Evolutionary conservation across 2,888 invertebrate genomes (phyloP).

Genomic region (Diaprepes abbreviatus): DNA sequence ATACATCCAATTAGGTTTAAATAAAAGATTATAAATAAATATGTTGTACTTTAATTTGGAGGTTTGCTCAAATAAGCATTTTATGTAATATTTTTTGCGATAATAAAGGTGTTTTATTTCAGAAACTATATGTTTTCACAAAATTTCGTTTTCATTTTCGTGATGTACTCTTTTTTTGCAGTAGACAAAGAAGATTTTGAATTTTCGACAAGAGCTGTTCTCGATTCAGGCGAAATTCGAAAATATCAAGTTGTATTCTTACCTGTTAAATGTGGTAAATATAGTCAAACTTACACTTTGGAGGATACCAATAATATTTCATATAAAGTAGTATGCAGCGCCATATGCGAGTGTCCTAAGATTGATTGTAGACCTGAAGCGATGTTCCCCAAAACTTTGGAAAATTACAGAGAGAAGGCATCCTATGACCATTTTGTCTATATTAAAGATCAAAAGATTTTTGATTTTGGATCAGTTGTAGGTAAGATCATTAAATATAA

Average conservation of each 20-base stretch:
- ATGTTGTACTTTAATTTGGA: too few species aligned
- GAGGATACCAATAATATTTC: slow-evolving; percentile 56
- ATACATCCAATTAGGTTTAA: too few species aligned
- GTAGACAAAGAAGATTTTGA: slow-evolving; percentile 5
- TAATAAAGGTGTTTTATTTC: too few species aligned
- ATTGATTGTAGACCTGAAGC: slow-evolving; percentile 59
- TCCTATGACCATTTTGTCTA: slow-evolving; percentile 55
- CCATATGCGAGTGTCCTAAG: slow-evolving; percentile 61
- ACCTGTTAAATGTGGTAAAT: slow-evolving; percentile 58
- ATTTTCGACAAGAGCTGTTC: slow-evolving; percentile 46
- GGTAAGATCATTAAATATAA: too few species aligned
- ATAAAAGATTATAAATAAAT: too few species aligned
- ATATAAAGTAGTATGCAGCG: slow-evolving; percentile 57
- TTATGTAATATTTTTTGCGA: too few species aligned
- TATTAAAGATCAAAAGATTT: slow-evolving; percentile 56
- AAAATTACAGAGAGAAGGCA: slow-evolving; percentile 52
- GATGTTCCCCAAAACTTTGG: slow-evolving; percentile 58
- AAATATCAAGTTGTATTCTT: slow-evolving; percentile 57
- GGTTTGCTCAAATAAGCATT: too few species aligned
- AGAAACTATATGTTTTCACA: too few species aligned
- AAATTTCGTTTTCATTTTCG: too few species aligned
- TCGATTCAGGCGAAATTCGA: slow-evolving; percentile 52
- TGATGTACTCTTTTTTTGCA: too few species aligned
- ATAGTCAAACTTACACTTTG: slow-evolving; percentile 57
- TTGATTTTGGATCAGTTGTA: slow-evolving; percentile 63